Conservation (phyloP, 2,888 invertebrate genomes). For the Pyrgus malvae region DNA sequence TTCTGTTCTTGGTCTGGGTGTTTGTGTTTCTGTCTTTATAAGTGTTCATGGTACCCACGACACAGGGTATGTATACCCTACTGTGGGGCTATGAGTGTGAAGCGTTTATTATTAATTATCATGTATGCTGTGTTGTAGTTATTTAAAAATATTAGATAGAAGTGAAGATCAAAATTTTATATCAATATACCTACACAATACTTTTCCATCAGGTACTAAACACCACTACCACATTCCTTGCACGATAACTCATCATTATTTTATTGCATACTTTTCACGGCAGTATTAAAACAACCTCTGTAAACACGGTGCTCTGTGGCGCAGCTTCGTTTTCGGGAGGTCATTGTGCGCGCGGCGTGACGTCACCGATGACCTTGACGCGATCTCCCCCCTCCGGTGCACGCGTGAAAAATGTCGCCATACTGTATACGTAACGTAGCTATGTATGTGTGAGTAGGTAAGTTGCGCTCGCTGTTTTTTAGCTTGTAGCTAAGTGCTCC, state of each 20-base stretch:
- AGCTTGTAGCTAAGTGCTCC: too few species aligned
- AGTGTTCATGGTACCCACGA: too few species aligned
- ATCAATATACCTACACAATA: too few species aligned
- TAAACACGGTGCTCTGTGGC: conserved; percentile 9
- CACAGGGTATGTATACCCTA: too few species aligned
- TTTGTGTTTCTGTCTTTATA: too few species aligned
- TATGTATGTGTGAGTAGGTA: not conserved
- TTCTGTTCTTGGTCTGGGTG: too few species aligned
- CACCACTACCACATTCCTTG: not conserved
- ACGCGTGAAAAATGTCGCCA: conserved; percentile 60
- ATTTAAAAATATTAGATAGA: too few species aligned
- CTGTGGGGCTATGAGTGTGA: too few species aligned
- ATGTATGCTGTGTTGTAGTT: too few species aligned
- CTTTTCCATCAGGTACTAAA: not conserved
- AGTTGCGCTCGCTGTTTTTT: not conserved
- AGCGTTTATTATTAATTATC: too few species aligned
- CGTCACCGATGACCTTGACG: conserved; percentile 80
- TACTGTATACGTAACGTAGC: conserved; percentile 29
- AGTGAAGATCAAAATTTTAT: too few species aligned
- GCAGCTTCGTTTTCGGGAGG: conserved; percentile 61
- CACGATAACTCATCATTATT: not conserved
- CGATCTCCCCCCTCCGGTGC: conserved; percentile 46
- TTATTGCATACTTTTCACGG: not conserved
- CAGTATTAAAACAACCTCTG: conserved; percentile 12
- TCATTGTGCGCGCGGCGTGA: conserved; percentile 68